phyloP scores from a whole-genome alignment of 1,140 invertebrate genomes.

The Helicoverpa zea region DNA sequence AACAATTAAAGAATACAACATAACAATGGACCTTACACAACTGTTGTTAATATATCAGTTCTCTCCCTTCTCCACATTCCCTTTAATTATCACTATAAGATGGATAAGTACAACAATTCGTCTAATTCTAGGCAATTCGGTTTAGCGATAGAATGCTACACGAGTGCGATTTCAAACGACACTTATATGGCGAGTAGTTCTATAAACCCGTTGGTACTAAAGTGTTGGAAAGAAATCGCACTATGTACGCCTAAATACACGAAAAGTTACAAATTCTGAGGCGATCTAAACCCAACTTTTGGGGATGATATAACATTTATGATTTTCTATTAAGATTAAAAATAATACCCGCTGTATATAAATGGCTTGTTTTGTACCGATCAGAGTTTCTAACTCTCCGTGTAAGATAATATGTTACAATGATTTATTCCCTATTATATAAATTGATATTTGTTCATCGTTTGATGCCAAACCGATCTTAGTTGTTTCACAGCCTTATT shows the following conservation, averaged over 20 bases:
- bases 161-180: neutral
- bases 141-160: constrained; percentile 58
- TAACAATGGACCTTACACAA: constrained; percentile 65
- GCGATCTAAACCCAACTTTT: neutral
- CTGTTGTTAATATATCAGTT: constrained; percentile 63
- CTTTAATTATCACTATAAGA: constrained; percentile 74
- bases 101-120: constrained; percentile 83
- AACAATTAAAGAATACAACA: constrained; percentile 46
- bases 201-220: neutral
- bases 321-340: constrained; percentile 2
- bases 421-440: constrained; percentile 39
- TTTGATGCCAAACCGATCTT: constrained; percentile 73
- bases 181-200: constrained; percentile 21
- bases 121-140: constrained; percentile 83
- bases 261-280: constrained; percentile 32
- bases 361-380: constrained; percentile 12
- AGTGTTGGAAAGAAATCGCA: constrained; percentile 18
- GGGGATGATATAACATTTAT: constrained; percentile 1
- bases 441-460: constrained; percentile 50
- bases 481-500: constrained; percentile 84
- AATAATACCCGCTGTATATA: constrained; percentile 29
- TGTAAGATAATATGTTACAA: constrained; percentile 30
- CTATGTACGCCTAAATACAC: constrained; percentile 1
- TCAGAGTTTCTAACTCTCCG: constrained; percentile 30
- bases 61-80: constrained; percentile 67